Base-by-base conservation (phyloP, 2,888 invertebrate genomes). In the Cosmia pyralina region DNA sequence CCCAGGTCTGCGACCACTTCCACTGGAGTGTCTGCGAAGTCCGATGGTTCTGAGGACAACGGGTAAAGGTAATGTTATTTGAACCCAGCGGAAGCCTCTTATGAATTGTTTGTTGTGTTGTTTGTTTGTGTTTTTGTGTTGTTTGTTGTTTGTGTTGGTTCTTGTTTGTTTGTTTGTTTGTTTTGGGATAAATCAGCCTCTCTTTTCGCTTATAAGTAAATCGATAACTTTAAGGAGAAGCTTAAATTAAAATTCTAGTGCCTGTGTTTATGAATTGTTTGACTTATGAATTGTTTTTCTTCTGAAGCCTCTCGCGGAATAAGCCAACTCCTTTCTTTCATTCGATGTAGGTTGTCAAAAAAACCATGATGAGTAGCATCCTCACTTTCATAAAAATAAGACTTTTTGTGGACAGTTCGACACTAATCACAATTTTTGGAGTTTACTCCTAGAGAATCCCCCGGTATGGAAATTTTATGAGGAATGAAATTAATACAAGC, bases 1-100 rank as follows among this genome's bases (percentile, higher is more conserved):
- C 94, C 94, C 41, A 88, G 73, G 28, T 93, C 92, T 3, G 90
- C 88, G 0, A 85, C 86, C n/a, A 94, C 88, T 74, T 92, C 93
- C 11, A 87, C 77, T 13, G 88, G 86, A 2, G 92, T 92, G n/a
- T 93, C 89, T 22, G 90, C 86, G 55, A 95, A 94, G 63, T 89
- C 89, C n/a, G 92, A 87, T 7, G 93, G 92, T 67, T 92, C 95
- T 95, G 75, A 15, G 48, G 79, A 78, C 55, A 79, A 57, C 17
- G 17, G 28, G 8, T 17, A 17, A 34, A 71, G 13, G 5, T 34
- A 34, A n/a, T 57, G 6, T 38, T 28, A 22, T 11, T 10, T 2
- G n/a, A 67, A 44, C 13, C 11, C 10, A 41, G 10, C 38, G 19
- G 10, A 52, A 48, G 19, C 13, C 1, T 15, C 19, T 50, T 48